These are phyloP conservation scores for Cremastobaeus sp. DNA, from an alignment of 2,888 invertebrate species.

Conservation along the genomic window DNA sequence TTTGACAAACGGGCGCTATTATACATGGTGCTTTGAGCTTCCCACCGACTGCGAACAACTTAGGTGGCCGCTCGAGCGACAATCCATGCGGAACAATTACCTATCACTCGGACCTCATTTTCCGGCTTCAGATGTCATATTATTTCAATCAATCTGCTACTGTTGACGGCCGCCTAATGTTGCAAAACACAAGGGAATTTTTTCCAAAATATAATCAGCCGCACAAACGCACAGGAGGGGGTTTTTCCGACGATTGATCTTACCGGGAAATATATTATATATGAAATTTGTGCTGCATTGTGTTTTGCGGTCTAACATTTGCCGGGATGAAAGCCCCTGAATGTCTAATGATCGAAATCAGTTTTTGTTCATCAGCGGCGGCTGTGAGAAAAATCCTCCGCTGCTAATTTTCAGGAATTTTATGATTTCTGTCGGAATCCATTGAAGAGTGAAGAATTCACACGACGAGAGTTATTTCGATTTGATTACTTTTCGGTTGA, in stretches of 20 bases:
- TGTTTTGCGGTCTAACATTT: constrained; percentile 29
- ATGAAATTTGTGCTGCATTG: constrained; percentile 18
- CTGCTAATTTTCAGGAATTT: too few relatives aligned
- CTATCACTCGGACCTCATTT: constrained; percentile 50
- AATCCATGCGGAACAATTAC: constrained; percentile 68
- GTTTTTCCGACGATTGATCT: constrained; percentile 12
- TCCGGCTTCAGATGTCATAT: constrained; percentile 46
- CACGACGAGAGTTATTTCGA: too few relatives aligned
- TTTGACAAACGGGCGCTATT: constrained; percentile 78
- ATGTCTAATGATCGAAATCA: too few relatives aligned
- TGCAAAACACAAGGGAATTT: constrained; percentile 13
- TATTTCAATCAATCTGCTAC: constrained; percentile 56
- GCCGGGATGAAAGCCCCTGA: not conserved
- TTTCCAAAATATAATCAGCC: constrained; percentile 12
- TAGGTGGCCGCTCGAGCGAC: constrained; percentile 71
- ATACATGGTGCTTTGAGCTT: constrained; percentile 67
- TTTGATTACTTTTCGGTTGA: too few relatives aligned
- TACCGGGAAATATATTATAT: constrained; percentile 2
- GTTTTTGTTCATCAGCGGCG: too few relatives aligned
- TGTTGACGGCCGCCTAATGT: constrained; percentile 25
- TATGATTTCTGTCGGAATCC: too few relatives aligned
- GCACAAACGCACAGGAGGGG: not conserved
- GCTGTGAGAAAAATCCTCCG: too few relatives aligned
- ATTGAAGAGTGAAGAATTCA: too few relatives aligned
- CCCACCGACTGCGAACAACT: constrained; percentile 68